These are phyloP conservation scores for Gobius niger DNA, from an alignment of 2,113 vertebrate genomes.

Conservation along the genomic window DNA sequence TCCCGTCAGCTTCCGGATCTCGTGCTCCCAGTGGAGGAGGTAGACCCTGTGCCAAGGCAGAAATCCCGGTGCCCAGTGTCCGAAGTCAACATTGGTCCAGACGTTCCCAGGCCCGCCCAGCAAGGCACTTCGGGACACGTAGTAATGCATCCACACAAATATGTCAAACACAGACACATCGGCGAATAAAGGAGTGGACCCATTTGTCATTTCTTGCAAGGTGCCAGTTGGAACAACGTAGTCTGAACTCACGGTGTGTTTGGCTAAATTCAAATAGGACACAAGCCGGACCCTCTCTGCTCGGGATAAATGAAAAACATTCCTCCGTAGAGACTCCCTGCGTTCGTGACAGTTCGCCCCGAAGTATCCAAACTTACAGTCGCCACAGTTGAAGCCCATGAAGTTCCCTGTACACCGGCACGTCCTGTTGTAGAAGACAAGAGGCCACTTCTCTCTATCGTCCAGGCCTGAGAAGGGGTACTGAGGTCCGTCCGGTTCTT, in stretches of 20 bases:
- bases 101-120: slow-evolving; percentile 80
- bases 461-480: slow-evolving; percentile 89
- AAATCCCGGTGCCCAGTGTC: slow-evolving; percentile 90
- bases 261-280: slow-evolving; percentile 93
- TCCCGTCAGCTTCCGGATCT: slow-evolving; percentile 84
- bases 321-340: slow-evolving; percentile 79
- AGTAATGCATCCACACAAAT: slow-evolving; percentile 98
- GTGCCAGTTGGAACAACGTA: slow-evolving; percentile 88
- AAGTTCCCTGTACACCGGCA: slow-evolving; percentile 87
- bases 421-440: slow-evolving; percentile 89
- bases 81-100: slow-evolving; percentile 90
- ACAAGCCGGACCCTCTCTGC: slow-evolving; percentile 83
- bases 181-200: slow-evolving; percentile 83
- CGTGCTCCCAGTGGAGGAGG: slow-evolving; percentile 88
- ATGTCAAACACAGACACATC: slow-evolving; percentile 86
- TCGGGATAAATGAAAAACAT: slow-evolving; percentile 82
- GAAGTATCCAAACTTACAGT: slow-evolving; percentile 85
- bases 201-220: slow-evolving; percentile 86
- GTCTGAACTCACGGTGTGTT: slow-evolving; percentile 81
- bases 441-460: slow-evolving; percentile 91
- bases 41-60: slow-evolving; percentile 92
- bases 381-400: slow-evolving; percentile 87
- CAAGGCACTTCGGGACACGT: slow-evolving; percentile 85
- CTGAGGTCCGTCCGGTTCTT: slow-evolving; percentile 80
- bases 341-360: slow-evolving; percentile 82